Evolutionary conservation across 2,888 invertebrate species (phyloP).

Genomic region (Rotaria sp.): DNA sequence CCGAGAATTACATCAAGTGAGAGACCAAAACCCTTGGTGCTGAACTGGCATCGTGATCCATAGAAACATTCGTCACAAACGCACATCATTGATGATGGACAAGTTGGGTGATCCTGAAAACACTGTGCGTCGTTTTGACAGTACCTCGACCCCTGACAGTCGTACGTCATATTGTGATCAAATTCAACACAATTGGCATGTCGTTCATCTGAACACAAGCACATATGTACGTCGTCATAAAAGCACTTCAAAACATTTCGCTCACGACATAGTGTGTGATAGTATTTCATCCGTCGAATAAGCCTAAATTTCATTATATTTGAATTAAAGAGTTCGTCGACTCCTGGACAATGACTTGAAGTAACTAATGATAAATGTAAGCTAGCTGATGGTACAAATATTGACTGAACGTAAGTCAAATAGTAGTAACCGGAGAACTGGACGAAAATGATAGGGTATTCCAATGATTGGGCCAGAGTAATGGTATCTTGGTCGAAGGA

Average conservation of each 20-base stretch:
- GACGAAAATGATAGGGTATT: no score
- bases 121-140: neutral
- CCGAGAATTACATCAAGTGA: neutral
- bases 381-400: no score
- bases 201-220: neutral
- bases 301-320: no score
- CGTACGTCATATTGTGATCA: neutral
- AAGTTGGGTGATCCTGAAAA: neutral
- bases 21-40: neutral
- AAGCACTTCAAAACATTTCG: neutral
- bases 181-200: neutral
- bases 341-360: no score
- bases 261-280: neutral
- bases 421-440: no score
- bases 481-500: neutral
- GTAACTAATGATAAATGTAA: no score
- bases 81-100: neutral
- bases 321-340: no score
- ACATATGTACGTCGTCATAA: neutral
- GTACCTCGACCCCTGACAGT: neutral
- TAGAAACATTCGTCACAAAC: neutral
- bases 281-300: neutral
- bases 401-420: no score
- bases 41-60: neutral
- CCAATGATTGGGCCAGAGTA: neutral